Base-by-base conservation (phyloP, 1,140 invertebrate species). In the Drosophila persimilis region DNA sequence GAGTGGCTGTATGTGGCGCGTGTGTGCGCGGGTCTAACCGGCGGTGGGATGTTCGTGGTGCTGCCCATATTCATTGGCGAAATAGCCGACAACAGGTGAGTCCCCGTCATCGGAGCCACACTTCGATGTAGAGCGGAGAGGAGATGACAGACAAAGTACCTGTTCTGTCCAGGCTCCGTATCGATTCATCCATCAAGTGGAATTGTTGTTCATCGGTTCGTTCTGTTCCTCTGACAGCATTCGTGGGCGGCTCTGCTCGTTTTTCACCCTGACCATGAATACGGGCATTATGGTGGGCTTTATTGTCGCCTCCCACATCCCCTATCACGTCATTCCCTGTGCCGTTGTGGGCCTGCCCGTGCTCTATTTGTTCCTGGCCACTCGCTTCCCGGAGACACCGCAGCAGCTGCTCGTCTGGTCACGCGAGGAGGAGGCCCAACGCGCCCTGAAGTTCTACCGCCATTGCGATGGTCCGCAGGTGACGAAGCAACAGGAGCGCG, bases 1-100 rank as follows among this genome's bases (percentile, higher is more conserved):
- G 81, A 88, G 51, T 73, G 65, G 74, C 81, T 92, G 8, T 91
- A 92, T 55, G 70, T 91, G 58, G 92, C 91, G 0, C 75, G 92
- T 43, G 81, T 92, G 2, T 74, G 91, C 17, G 73, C 79, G 4
- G 92, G 92, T 1, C 45, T 92, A 6, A 90, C 89, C 2, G 80
- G 90, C 6, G 90, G 90, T 5, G 90, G 90, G 26, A 54, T 67
- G 54, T 91, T 76, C 41, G 61, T 88, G 1, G 77, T 89, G 0
- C 58, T 91, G 26, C 88, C 90, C 8, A 80, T 91, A 9, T 91
- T 90, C 8, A 83, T 91, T 24, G 74, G 90, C 1, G 90, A 91
- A 81, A 91, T 91, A 8, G 73, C 90, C 0, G 85, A 92, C 77
- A 79, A 88, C 6, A 80, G 73, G 90, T 91, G 35, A 3, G 31